phyloP scores from a whole-genome alignment of 2,797 vertebrate species.

The Pampus argenteus region DNA sequence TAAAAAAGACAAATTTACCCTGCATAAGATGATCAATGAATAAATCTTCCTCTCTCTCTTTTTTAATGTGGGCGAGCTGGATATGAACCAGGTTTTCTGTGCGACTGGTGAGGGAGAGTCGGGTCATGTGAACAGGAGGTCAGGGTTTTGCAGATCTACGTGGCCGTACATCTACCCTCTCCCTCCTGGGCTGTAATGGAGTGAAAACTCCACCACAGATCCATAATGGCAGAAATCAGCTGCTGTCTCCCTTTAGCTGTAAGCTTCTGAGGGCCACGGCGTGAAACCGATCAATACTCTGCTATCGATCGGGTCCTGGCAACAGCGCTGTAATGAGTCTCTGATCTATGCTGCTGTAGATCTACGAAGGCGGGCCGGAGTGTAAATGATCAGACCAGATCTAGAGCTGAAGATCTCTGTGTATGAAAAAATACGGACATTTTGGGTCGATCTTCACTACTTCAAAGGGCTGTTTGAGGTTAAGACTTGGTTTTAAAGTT shows the following conservation, averaged over 20 bases:
- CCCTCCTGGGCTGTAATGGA: conserved; percentile 18
- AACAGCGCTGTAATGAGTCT: conserved; percentile 8
- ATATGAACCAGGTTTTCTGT: not conserved
- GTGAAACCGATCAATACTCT: conserved; percentile 37
- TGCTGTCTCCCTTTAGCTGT: conserved; percentile 3
- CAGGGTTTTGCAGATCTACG: conserved; percentile 10
- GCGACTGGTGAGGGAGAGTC: not conserved
- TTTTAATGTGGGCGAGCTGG: conserved; percentile 12
- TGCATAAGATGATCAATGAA: not conserved
- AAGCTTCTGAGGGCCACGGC: conserved; percentile 27
- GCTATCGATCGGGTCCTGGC: conserved; percentile 20
- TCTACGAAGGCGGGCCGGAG: conserved; percentile 12
- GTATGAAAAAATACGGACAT: no score
- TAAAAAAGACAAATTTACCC: not conserved
- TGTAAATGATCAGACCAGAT: conserved; percentile 3
- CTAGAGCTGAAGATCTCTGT: not conserved
- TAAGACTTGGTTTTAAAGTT: no score
- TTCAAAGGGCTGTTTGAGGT: no score
- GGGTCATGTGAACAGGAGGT: conserved; percentile 7
- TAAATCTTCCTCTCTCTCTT: not conserved
- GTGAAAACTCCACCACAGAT: conserved; percentile 24
- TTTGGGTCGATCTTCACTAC: no score
- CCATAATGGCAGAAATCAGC: conserved; percentile 27
- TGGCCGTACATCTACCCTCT: conserved; percentile 3
- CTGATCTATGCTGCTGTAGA: conserved; percentile 31